Base-by-base conservation (phyloP, 2,113 vertebrate genomes). In the Callocephalon fimbriatum region DNA sequence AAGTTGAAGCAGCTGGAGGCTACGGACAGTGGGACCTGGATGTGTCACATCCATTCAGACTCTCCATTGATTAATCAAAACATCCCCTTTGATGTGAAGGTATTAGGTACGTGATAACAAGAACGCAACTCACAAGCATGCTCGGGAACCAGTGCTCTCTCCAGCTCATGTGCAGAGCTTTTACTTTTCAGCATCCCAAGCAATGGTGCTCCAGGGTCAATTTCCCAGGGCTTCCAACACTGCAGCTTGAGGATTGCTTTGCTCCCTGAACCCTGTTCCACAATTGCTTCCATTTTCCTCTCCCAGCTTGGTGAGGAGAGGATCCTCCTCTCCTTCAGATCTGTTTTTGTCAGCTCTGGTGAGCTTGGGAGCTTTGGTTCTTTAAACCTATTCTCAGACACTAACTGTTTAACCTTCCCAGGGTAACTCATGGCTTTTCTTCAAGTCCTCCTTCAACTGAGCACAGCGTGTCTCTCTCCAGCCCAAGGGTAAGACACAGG, bases 41-140 rank as follows among this genome's bases (percentile, higher is more conserved):
- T 7, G 5, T 98, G 98, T 66, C 93, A 11, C 0, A 1, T 98
- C 74, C 82, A 9, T 48, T 75, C 94, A 53, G 73, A 61, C 29
- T 73, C 44, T 67, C 67, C 20, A 42, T 4, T 7, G 4, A 63
- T 95, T 63, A 25, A 38, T 4, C n/a, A 89, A 6, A 31, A 22
- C 7, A 91, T 94, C 35, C 0, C 32, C 51, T 97, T 96, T 77
- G 40, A 44, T 21, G 62, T 98, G 84, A 53, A 75, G 14, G 97
- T 98, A 56, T 79, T 98, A 95, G 98, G 98, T 98, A 97, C 65
- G 98, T 31, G 25, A 74, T 44, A 78, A 84, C 54, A 85, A 61
- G 78, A 65, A 31, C 5, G 2, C 35, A 83, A 10, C 51, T 59
- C 42, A 22, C 7, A 45, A 9, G 12, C 22, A 66, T n/a, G 14